phyloP scores from a whole-genome alignment of 2,797 vertebrate species.

The Halcyon chelicuti region DNA sequence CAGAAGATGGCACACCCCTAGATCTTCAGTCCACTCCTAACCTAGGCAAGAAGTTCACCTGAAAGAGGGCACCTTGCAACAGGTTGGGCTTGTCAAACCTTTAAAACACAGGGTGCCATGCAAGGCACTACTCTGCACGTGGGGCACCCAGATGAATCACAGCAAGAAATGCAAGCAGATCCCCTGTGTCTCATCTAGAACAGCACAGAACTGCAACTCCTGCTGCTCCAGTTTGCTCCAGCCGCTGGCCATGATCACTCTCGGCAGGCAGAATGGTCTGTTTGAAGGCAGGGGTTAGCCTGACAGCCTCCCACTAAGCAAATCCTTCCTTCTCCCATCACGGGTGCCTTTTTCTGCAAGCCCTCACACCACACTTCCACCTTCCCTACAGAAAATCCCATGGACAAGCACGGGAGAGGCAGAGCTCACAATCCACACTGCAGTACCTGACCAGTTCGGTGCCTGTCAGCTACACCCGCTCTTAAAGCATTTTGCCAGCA shows the following conservation, averaged over 20 bases:
- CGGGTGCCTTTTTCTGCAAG: neutral
- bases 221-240: neutral
- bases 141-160: neutral
- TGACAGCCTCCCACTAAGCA: neutral
- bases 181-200: neutral
- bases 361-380: rapidly evolving
- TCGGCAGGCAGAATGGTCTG: neutral
- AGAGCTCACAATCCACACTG: neutral
- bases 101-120: neutral
- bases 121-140: neutral
- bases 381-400: neutral
- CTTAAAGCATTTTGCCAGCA: neutral
- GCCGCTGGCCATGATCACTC: neutral
- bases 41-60: neutral
- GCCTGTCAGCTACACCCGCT: neutral
- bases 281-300: neutral
- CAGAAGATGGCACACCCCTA: neutral
- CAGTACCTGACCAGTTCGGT: neutral
- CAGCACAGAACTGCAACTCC: neutral
- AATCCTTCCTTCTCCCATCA: neutral
- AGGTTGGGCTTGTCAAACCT: neutral
- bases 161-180: neutral
- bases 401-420: rapidly evolving
- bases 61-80: neutral
- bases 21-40: neutral